Evolutionary conservation across 2,113 vertebrate species (phyloP).

Genomic region (Mola mola): DNA sequence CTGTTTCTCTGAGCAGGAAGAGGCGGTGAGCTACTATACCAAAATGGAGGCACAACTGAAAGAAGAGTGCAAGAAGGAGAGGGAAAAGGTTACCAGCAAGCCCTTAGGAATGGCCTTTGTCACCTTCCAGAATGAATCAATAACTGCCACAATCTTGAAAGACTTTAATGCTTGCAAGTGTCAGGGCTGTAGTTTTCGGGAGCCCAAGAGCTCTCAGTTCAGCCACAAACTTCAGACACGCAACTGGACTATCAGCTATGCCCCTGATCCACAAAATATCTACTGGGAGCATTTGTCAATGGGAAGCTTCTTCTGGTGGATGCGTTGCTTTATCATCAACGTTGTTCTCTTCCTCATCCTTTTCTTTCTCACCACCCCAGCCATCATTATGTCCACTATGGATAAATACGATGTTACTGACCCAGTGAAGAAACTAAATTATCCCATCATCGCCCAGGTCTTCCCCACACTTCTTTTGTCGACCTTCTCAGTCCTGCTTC

Average conservation of each 20-base stretch:
- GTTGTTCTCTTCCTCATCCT: constrained; percentile 94
- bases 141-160: constrained; percentile 94
- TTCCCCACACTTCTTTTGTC: constrained; percentile 96
- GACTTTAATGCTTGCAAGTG: constrained; percentile 97
- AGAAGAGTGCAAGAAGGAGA: constrained; percentile 92
- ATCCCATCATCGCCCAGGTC: constrained; percentile 97
- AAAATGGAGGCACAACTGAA: constrained; percentile 89
- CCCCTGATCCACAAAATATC: constrained; percentile 96
- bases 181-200: constrained; percentile 90
- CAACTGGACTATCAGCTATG: constrained; percentile 92
- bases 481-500: constrained; percentile 95
- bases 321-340: constrained; percentile 95
- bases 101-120: constrained; percentile 98
- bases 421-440: constrained; percentile 96
- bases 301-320: constrained; percentile 92
- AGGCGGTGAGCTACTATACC: constrained; percentile 92
- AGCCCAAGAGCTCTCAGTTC: constrained; percentile 87
- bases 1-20: constrained; percentile 91
- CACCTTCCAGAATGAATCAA: constrained; percentile 95
- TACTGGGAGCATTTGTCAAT: constrained; percentile 97
- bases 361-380: constrained; percentile 98
- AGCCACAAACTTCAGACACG: constrained; percentile 85
- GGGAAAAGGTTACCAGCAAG: constrained; percentile 92
- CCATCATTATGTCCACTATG: constrained; percentile 99
- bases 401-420: constrained; percentile 99